A percentile compares a stretch with the other conserved stretches of the same genome.
phyloP scores from a whole-genome alignment of 1,140 invertebrate genomes.

The Drosophila varians region DNA sequence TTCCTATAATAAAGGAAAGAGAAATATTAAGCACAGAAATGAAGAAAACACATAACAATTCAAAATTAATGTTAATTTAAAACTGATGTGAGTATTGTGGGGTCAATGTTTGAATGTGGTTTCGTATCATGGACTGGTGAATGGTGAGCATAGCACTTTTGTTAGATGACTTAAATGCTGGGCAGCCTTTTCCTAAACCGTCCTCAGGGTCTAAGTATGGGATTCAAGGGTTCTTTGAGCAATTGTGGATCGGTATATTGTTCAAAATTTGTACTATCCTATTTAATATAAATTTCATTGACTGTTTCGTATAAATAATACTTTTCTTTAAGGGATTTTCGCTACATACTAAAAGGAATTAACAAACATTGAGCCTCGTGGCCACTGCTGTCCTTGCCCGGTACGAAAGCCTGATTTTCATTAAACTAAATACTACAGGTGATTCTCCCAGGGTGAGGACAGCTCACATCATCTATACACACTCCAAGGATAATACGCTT shows the following conservation, averaged over 20 bases:
- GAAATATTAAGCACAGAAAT: conserved; percentile 66
- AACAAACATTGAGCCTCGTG: conserved; percentile 44
- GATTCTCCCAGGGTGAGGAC: background rate
- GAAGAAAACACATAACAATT: conserved; percentile 41
- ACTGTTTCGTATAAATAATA: conserved; percentile 70
- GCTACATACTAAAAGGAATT: conserved; percentile 45
- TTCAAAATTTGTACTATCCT: conserved; percentile 78
- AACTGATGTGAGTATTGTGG: conserved; percentile 37
- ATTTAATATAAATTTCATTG: conserved; percentile 64
- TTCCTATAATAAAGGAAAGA: conserved; percentile 74
- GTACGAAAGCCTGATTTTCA: background rate
- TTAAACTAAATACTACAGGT: no score
- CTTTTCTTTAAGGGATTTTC: conserved; percentile 36
- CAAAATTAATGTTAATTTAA: conserved; percentile 50
- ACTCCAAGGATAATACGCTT: conserved; percentile 25
- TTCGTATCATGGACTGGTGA: conserved; percentile 9
- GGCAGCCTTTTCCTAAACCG: conserved; percentile 55
- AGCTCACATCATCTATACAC: conserved; percentile 36
- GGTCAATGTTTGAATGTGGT: conserved; percentile 35
- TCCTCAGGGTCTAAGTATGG: conserved; percentile 21
- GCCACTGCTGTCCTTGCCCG: conserved; percentile 2
- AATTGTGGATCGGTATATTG: conserved; percentile 65
- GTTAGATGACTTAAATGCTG: conserved; percentile 64
- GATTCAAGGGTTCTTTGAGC: conserved; percentile 47
- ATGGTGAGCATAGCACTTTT: conserved; percentile 62